A percentile compares a stretch with the other conserved stretches of the same genome.
These are phyloP conservation scores for Helarctos malayanus DNA, from an alignment of 2,797 vertebrate species.

Conservation along the genomic window DNA sequence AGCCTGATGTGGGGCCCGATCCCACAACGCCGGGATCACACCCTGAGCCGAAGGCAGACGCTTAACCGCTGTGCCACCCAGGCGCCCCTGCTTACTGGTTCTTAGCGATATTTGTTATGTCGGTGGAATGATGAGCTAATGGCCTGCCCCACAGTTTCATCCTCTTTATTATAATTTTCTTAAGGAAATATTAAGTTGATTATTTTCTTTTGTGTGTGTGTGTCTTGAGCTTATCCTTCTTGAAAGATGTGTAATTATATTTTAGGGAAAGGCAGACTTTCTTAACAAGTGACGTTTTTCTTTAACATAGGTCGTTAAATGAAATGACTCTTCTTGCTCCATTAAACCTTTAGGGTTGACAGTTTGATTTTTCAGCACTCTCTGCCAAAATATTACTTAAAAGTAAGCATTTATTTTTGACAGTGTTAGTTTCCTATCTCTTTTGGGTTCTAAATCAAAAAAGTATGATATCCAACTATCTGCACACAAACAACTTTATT, in stretches of 20 bases:
- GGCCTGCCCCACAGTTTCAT: background rate
- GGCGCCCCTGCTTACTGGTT: too few species aligned
- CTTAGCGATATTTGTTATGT: background rate
- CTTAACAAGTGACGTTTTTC: background rate
- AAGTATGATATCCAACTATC: background rate
- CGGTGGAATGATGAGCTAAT: background rate
- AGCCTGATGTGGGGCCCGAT: too few species aligned
- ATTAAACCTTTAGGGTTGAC: background rate
- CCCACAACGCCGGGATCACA: too few species aligned
- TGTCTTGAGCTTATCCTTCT: background rate
- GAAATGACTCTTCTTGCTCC: background rate
- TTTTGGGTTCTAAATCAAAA: background rate
- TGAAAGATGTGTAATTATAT: background rate
- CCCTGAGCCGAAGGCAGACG: too few species aligned
- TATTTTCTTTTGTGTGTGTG: background rate
- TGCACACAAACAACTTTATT: background rate
- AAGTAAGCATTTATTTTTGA: background rate
- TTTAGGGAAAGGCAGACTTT: background rate
- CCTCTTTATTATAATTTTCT: background rate
- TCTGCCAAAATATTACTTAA: slow-evolving; percentile 11
- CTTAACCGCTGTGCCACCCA: too few species aligned
- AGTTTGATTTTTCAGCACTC: background rate
- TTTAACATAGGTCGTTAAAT: background rate
- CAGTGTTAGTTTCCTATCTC: background rate
- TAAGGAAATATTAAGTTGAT: background rate